A percentile compares a stretch with the other conserved stretches of the same genome.
Evolutionary conservation across 2,797 vertebrate species (phyloP).

Genomic region (Melanitta fusca): DNA sequence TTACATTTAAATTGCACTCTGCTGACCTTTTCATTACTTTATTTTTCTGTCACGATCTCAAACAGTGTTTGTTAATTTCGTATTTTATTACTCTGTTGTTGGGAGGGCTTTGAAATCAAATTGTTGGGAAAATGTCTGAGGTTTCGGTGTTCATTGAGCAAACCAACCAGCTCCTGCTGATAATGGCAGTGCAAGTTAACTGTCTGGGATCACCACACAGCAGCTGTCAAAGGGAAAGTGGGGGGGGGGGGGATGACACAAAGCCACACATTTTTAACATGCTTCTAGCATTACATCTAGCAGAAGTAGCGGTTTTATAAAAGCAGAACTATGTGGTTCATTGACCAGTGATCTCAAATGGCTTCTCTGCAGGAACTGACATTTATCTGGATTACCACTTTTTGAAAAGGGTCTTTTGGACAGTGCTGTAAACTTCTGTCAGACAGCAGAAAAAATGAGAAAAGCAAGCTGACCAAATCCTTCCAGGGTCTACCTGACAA

Average conservation of each 20-base stretch:
- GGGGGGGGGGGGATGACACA: not conserved
- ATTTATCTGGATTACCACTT: conserved; percentile 9
- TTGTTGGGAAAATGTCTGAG: not conserved
- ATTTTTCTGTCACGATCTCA: not conserved
- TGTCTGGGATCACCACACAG: conserved; percentile 2
- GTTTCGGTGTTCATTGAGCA: not conserved
- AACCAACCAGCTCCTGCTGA: conserved; percentile 8
- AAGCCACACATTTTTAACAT: not conserved
- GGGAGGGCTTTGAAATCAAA: not conserved
- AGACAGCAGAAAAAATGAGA: not conserved
- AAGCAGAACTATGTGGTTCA: conserved; percentile 43
- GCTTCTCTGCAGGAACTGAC: not conserved
- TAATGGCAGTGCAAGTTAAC: not conserved
- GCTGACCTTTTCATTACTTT: not conserved
- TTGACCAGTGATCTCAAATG: conserved; percentile 28
- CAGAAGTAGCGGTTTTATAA: conserved; percentile 44
- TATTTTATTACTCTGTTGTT: not conserved
- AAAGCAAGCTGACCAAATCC: not conserved
- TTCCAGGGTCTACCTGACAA: not conserved
- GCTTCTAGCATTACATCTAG: not conserved
- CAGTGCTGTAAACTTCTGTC: not conserved
- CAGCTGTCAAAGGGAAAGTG: conserved; percentile 29
- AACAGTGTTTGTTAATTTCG: not conserved
- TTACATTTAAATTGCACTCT: not conserved
- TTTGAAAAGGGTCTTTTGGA: not conserved